Conservation (phyloP, 2,797 vertebrate genomes). For the Acipenser ruthenus region DNA sequence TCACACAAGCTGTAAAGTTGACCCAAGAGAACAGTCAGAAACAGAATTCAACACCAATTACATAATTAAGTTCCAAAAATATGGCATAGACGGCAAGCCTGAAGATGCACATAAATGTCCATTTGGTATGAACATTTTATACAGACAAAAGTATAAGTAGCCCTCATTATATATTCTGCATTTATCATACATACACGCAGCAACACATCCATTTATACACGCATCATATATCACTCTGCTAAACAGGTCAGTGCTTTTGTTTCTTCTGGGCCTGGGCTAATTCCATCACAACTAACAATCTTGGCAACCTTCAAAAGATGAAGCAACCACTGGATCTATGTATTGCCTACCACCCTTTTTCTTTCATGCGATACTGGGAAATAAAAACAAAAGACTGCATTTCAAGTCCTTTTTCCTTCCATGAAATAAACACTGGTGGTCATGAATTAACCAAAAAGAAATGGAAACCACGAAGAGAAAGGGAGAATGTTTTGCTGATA, state of each 20-base stretch:
- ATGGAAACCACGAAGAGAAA: conserved; percentile 29
- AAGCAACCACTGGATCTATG: neutral
- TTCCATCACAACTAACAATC: conserved; percentile 31
- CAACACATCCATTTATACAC: conserved; percentile 51
- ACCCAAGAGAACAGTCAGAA: too few relatives aligned
- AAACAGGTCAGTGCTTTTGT: conserved; percentile 46
- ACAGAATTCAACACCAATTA: too few relatives aligned
- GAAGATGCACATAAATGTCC: neutral
- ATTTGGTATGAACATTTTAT: neutral
- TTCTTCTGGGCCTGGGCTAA: conserved; percentile 45
- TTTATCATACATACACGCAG: conserved; percentile 22
- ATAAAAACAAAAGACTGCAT: neutral
- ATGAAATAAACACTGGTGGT: neutral
- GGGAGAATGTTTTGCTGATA: conserved; percentile 22
- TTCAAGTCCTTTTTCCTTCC: neutral
- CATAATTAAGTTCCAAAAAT: too few relatives aligned
- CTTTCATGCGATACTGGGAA: neutral
- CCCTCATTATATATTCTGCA: conserved; percentile 34
- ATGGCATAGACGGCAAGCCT: too few relatives aligned
- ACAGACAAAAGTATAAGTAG: conserved; percentile 36
- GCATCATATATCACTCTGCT: conserved; percentile 39
- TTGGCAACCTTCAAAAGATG: conserved; percentile 4
- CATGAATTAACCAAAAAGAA: neutral
- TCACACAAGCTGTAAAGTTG: too few relatives aligned
- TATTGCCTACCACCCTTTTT: neutral